These are phyloP conservation scores for Diorhabda elongata DNA, from an alignment of 1,140 invertebrate species.

Conservation along the genomic window DNA sequence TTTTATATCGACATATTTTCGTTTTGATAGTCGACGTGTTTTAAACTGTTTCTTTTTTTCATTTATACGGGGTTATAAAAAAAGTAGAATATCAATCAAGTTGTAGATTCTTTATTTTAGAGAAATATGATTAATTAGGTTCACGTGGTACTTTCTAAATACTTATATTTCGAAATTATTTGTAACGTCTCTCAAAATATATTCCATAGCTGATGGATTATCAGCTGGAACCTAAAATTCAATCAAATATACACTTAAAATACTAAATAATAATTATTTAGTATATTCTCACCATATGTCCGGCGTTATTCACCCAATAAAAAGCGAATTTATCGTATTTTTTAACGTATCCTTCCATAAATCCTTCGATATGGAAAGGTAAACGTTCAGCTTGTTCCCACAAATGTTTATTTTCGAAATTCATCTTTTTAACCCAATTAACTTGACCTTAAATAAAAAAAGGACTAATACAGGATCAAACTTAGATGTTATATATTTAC, in stretches of 20 bases:
- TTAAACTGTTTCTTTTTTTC: no score
- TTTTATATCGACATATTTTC: no score
- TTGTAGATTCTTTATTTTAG: no score
- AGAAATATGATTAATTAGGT: no score
- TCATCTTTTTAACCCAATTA: constrained; percentile 66
- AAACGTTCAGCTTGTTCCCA: constrained; percentile 22
- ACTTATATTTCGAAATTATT: neutral
- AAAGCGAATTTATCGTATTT: constrained; percentile 30
- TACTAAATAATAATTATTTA: constrained; percentile 52
- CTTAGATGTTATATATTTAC: constrained; percentile 38
- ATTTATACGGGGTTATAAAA: no score
- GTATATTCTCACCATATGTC: constrained; percentile 31
- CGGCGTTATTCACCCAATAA: constrained; percentile 35
- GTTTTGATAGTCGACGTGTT: no score
- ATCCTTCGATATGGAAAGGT: constrained; percentile 23
- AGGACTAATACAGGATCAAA: neutral
- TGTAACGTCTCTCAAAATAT: neutral
- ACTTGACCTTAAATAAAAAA: constrained; percentile 53
- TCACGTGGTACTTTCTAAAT: neutral
- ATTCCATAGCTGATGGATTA: neutral
- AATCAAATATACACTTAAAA: constrained; percentile 60
- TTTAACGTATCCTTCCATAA: constrained; percentile 32
- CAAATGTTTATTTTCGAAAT: constrained; percentile 51
- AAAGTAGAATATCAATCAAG: no score
- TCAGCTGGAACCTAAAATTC: neutral